Percentiles rank a stretch among this genome's conserved stretches.
Evolutionary conservation across 2,888 invertebrate genomes (phyloP).

Genomic region (Erebia ligea): DNA sequence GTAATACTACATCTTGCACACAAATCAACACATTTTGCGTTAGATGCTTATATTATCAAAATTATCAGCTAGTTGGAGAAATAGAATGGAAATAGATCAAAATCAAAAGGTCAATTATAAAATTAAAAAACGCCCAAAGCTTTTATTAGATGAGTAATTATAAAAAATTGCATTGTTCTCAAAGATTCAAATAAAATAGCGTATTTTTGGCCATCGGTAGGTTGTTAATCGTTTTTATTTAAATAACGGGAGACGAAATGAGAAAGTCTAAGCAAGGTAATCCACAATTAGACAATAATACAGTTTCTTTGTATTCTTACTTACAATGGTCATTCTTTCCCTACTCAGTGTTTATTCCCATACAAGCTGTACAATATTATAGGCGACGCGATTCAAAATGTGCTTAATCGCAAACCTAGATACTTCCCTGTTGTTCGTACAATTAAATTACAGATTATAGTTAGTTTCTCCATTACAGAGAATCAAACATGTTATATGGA

Average conservation of each 20-base stretch:
- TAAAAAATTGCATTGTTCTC: conserved; percentile 1
- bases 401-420: conserved; percentile 28
- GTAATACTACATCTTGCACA: neutral
- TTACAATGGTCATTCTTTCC: conserved; percentile 24
- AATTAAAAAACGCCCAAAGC: neutral
- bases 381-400: conserved; percentile 24
- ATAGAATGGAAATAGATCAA: neutral
- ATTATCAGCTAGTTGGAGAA: neutral
- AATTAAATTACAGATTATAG: conserved; percentile 31
- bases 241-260: neutral
- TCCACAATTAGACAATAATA: conserved; percentile 28
- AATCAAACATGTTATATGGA: neutral
- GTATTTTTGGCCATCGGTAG: neutral
- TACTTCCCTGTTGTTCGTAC: conserved; percentile 21
- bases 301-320: conserved; percentile 28
- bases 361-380: conserved; percentile 26
- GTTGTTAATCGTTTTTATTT: neutral
- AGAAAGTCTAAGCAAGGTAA: conserved; percentile 2
- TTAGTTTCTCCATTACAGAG: conserved; percentile 8
- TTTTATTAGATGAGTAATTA: neutral
- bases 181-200: neutral
- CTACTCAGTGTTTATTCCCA: conserved; percentile 12
- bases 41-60: neutral
- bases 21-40: too few relatives aligned
- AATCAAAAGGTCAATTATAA: too few relatives aligned